Base-by-base conservation (phyloP, 2,113 vertebrate species). In the Dasypus novemcinctus region DNA sequence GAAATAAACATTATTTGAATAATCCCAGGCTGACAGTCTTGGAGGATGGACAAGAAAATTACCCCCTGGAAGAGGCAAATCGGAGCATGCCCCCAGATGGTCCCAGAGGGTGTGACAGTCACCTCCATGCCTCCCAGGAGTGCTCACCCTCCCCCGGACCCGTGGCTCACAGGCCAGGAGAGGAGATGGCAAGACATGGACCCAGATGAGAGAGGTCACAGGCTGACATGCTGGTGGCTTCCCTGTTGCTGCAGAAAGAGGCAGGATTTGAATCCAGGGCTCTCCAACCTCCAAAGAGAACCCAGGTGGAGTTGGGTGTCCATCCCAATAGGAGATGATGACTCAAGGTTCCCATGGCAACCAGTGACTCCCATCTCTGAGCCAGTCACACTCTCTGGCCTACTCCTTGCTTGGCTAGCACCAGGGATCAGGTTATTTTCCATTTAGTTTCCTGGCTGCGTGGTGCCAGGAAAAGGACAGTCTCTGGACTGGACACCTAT, bases 1-100 rank as follows among this genome's bases (percentile, higher is more conserved):
- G 4, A 96, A 97, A 97, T 96, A 96, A 97, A 91, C 94, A 95
- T 64, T 63, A 96, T 95, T 96, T 97, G 91, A 95, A 93, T 96
- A 96, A 96, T 95, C 85, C 75, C 93, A 71, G 91, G 46, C 85
- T 96, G 84, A 95, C 93, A 93, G 33, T 20, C 69, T 76, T 38
- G 43, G 91, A 91, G 43, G 46, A 95, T 17, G 25, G 79, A 92
- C 83, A 92, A 81, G 94, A 96, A 97, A 96, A 96, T 90, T 71
- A 96, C 27, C 75, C 64, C 86, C 54, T 80, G 21, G 52, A 57
- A 94, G 93, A 92, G 49, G 36, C 59, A 68, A 75, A 89, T 52
- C 63, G 23, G 46, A 95, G 83, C 63, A 9, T 36, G 36, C 76
- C 90, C 41, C 85, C 80, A 31, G 76, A 69, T 27, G 88, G 46